These are phyloP conservation scores for Erebia ligea DNA, from an alignment of 2,888 invertebrate species.

Conservation along the genomic window DNA sequence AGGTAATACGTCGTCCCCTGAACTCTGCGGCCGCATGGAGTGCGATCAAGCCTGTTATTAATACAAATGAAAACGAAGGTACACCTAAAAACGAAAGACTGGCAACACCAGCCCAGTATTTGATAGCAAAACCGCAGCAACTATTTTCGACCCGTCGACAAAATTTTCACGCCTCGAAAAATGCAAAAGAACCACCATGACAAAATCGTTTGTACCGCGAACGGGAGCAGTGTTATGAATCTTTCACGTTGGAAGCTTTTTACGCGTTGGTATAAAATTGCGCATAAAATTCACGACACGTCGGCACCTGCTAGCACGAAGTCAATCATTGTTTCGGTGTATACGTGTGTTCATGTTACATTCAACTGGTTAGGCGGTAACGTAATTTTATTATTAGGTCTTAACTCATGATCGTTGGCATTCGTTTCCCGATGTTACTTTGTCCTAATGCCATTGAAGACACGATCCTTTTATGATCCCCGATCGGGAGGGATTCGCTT, in stretches of 20 bases:
- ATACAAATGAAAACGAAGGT: slow-evolving; percentile 6
- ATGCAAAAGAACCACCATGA: slow-evolving; percentile 39
- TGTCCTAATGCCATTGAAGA: not conserved
- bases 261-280: slow-evolving; percentile 71
- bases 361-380: slow-evolving; percentile 23
- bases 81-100: not conserved
- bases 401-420: not conserved
- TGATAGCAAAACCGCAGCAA: slow-evolving; percentile 10
- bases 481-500: not conserved
- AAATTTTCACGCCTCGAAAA: slow-evolving; percentile 29
- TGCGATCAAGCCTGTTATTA: not conserved
- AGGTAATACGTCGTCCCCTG: no score
- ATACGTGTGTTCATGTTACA: slow-evolving; percentile 35
- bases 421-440: not conserved
- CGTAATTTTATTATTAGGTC: slow-evolving; percentile 23
- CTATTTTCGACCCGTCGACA: slow-evolving; percentile 26
- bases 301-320: slow-evolving; percentile 57
- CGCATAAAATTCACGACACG: slow-evolving; percentile 72
- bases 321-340: slow-evolving; percentile 81
- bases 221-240: slow-evolving; percentile 59
- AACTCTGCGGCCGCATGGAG: not conserved
- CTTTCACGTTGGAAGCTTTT: slow-evolving; percentile 68
- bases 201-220: slow-evolving; percentile 43
- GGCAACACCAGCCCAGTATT: not conserved
- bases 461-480: not conserved